A percentile compares a stretch with the other conserved stretches of the same genome.
phyloP scores from a whole-genome alignment of 2,888 invertebrate genomes.

The Zaprionus obscuricornis region DNA sequence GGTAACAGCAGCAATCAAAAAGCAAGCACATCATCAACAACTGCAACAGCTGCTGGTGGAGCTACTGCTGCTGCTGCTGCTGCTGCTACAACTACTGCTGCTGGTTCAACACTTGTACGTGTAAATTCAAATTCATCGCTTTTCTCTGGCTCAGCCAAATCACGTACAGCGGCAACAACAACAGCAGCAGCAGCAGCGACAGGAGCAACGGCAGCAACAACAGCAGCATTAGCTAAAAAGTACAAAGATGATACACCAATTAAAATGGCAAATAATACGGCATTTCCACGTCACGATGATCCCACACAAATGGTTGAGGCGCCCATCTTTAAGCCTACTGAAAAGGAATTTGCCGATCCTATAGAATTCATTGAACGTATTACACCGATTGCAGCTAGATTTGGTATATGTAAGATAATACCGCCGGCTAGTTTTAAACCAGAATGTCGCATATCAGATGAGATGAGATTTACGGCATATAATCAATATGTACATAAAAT shows the following conservation, averaged over 20 bases:
- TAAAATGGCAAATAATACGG: conserved; percentile 83
- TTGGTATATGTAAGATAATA: conserved; percentile 94
- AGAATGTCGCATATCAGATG: conserved; percentile 92
- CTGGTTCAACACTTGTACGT: conserved; percentile 65
- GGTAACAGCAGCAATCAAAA: conserved; percentile 46
- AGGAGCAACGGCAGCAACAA: conserved; percentile 41
- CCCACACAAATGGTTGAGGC: conserved; percentile 88
- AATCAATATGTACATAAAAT: conserved; percentile 96
- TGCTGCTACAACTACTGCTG: conserved; percentile 33
- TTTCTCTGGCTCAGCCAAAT: conserved; percentile 82
- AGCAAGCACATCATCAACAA: conserved; percentile 64
- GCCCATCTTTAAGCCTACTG: conserved; percentile 91
- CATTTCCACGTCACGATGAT: conserved; percentile 84
- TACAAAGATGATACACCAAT: conserved; percentile 82
- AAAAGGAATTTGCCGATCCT: conserved; percentile 94
- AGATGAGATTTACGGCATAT: conserved; percentile 93
- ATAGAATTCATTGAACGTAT: conserved; percentile 93
- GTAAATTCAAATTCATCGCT: conserved; percentile 83
- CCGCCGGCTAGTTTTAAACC: conserved; percentile 92
- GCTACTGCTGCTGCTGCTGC: conserved; percentile 20
- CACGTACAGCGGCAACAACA: conserved; percentile 64
- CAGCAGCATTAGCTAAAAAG: conserved; percentile 80
- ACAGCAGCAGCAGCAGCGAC: conserved; percentile 45
- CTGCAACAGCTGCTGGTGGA: conserved; percentile 40
- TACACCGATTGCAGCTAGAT: conserved; percentile 89